Percentiles rank a stretch among this genome's conserved stretches.
Evolutionary conservation across 2,797 vertebrate genomes (phyloP).

Genomic region (Hafferia zeledoni): DNA sequence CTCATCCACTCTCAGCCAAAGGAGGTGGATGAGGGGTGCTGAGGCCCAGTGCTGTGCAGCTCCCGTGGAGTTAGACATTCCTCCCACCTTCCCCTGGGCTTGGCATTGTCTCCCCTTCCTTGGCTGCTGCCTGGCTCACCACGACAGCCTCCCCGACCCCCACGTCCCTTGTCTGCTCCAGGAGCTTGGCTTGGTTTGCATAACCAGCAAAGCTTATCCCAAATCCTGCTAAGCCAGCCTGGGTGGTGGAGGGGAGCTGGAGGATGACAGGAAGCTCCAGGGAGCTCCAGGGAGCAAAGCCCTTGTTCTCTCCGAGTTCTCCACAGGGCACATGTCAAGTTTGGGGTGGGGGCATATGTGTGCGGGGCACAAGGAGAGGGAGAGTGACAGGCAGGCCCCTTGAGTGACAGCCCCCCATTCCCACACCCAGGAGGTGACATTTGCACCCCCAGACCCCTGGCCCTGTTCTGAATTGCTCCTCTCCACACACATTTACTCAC

Average conservation of each 20-base stretch:
- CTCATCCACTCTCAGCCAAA: not conserved
- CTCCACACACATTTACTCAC: rapidly evolving
- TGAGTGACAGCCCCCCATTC: not conserved
- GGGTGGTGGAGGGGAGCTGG: not conserved
- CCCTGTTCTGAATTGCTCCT: rapidly evolving
- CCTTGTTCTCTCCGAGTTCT: not conserved
- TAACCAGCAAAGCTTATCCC: constrained; percentile 20
- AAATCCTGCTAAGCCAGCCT: constrained; percentile 36
- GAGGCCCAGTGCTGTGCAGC: not conserved
- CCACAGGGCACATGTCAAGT: not conserved
- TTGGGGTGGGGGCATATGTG: not conserved
- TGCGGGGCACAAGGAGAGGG: not conserved
- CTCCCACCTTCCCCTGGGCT: not conserved
- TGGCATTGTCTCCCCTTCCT: not conserved
- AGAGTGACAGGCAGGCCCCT: not conserved
- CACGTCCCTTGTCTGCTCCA: rapidly evolving
- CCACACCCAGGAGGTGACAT: not conserved
- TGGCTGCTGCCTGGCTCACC: not conserved
- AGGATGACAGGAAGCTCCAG: not conserved
- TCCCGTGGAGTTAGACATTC: not conserved
- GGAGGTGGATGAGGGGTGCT: not conserved
- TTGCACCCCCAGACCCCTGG: not conserved
- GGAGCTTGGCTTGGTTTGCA: not conserved
- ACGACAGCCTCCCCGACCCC: not conserved
- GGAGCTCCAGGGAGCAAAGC: not conserved